These are phyloP conservation scores for Chrysochloris asiatica DNA, from an alignment of 2,113 vertebrate genomes.

Conservation along the genomic window DNA sequence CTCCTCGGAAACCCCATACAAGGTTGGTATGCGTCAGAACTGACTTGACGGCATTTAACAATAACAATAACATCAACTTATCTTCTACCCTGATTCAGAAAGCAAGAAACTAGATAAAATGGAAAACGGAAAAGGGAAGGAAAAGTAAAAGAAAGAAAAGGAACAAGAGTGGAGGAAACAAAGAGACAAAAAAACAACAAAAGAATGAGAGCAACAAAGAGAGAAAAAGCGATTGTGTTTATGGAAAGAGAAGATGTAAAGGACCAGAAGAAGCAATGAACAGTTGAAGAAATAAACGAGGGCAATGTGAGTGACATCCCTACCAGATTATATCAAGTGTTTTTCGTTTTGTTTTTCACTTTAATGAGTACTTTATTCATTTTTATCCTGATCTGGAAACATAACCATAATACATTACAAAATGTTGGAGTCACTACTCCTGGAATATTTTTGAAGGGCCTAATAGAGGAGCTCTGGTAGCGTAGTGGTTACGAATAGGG, in stretches of 20 bases:
- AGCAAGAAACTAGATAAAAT: neutral
- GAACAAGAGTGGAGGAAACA: neutral
- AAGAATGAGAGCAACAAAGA: neutral
- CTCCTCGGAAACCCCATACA: no score
- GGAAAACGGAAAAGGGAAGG: neutral
- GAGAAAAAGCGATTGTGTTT: neutral
- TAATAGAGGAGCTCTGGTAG: neutral
- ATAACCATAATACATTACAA: neutral
- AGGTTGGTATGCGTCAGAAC: no score
- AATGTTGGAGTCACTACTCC: neutral
- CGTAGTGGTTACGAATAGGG: no score
- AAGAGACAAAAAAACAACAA: no score
- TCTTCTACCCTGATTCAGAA: neutral
- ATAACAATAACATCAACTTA: neutral
- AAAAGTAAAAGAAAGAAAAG: neutral
- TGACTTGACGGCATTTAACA: no score
- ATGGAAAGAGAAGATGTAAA: neutral
- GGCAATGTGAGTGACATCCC: neutral
- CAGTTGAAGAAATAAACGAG: neutral
- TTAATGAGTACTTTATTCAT: neutral
- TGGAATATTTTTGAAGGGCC: neutral
- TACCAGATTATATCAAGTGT: neutral
- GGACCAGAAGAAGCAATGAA: neutral
- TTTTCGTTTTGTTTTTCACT: neutral
- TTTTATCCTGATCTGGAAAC: neutral